Percentiles rank a stretch among this genome's conserved stretches.
phyloP scores from a whole-genome alignment of 2,888 invertebrate genomes.

The Aleiodes leptofemur region DNA sequence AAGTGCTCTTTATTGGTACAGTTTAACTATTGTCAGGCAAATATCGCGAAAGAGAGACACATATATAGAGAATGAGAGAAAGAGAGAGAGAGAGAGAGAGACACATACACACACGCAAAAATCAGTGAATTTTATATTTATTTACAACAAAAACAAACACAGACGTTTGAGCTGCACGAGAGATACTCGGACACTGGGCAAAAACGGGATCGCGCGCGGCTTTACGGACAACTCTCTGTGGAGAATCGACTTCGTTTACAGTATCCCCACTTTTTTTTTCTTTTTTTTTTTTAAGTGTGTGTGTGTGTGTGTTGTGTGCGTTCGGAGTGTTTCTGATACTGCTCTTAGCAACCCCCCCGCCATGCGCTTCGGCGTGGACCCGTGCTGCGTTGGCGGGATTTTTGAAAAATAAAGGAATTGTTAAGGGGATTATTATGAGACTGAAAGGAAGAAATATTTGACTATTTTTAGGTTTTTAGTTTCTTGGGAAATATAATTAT shows the following conservation, averaged over 20 bases:
- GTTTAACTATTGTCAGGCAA: neutral
- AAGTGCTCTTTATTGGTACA: neutral
- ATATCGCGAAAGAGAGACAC: too few relatives aligned
- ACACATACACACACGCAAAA: neutral
- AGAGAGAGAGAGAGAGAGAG: too few relatives aligned
- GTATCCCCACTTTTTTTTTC: conserved; percentile 5
- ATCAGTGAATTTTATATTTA: neutral
- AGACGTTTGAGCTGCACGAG: neutral
- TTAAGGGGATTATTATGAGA: too few relatives aligned
- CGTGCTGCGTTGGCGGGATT: conserved; percentile 19
- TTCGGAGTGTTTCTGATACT: too few relatives aligned
- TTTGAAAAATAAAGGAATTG: neutral
- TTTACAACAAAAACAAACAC: too few relatives aligned
- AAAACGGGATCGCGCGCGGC: conserved; percentile 25
- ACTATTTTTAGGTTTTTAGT: too few relatives aligned
- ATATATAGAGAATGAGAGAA: too few relatives aligned
- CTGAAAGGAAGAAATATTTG: too few relatives aligned
- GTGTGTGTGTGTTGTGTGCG: too few relatives aligned
- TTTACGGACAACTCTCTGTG: neutral
- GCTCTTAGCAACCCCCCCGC: neutral
- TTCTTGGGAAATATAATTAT: too few relatives aligned
- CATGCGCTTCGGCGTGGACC: neutral
- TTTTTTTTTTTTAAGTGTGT: too few relatives aligned
- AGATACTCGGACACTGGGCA: conserved; percentile 5
- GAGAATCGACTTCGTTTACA: conserved; percentile 1